Evolutionary conservation across 2,888 invertebrate species (phyloP).

Genomic region (Pollenia angustigena): DNA sequence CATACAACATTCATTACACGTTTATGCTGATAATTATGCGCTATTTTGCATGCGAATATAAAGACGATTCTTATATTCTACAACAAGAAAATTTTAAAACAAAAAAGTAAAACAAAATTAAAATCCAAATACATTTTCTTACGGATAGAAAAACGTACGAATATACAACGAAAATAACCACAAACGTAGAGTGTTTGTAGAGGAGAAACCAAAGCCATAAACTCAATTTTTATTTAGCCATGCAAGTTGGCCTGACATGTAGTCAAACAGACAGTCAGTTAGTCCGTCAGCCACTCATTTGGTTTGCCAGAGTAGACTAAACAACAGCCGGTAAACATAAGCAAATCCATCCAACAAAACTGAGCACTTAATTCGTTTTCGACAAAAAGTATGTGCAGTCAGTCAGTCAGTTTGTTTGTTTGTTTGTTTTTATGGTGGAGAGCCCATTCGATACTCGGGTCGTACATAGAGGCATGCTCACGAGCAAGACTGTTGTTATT

Average conservation of each 20-base stretch:
- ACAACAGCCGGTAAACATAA: conserved; percentile 43
- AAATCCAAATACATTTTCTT: neutral
- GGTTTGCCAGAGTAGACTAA: conserved; percentile 1
- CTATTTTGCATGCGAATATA: conserved; percentile 59
- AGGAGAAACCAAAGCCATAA: conserved; percentile 60
- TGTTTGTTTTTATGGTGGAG: conserved; percentile 39
- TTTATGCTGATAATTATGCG: conserved; percentile 57
- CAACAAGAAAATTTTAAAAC: conserved; percentile 12
- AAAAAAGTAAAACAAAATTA: conserved; percentile 43
- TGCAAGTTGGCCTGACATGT: conserved; percentile 39
- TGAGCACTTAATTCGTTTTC: conserved; percentile 7
- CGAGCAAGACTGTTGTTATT: conserved; percentile 19
- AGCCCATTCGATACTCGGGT: conserved; percentile 25
- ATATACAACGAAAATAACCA: conserved; percentile 27
- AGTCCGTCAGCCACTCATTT: conserved; percentile 10
- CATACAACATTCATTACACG: conserved; percentile 27
- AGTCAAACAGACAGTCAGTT: neutral
- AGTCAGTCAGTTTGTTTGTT: conserved; percentile 14
- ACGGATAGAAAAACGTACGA: conserved; percentile 18
- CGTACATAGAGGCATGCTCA: conserved; percentile 14
- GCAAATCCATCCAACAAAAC: conserved; percentile 34
- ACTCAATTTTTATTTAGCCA: conserved; percentile 63
- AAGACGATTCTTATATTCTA: neutral
- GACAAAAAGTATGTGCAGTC: neutral
- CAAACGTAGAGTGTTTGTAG: conserved; percentile 23